phyloP scores from a whole-genome alignment of 2,888 invertebrate genomes.

The Tholera decimalis region DNA sequence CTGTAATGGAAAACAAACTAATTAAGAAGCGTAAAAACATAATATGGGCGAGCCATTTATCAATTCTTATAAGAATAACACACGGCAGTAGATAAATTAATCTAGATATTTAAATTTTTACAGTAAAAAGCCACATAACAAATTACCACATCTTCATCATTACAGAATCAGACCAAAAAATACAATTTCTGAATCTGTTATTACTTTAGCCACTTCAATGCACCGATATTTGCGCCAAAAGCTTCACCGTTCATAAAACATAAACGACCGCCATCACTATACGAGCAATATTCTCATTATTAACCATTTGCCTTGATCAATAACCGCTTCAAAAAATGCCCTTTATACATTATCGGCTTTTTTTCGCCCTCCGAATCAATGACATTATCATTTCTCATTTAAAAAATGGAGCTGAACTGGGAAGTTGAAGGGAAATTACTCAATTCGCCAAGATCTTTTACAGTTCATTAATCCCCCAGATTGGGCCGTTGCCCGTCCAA shows the following conservation, averaged over 20 bases:
- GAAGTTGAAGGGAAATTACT: constrained; percentile 80
- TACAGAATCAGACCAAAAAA: constrained; percentile 11
- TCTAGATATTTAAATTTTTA: too few relatives aligned
- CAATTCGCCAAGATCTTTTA: constrained; percentile 86
- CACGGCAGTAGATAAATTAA: too few relatives aligned
- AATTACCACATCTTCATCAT: background rate
- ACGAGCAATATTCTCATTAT: constrained; percentile 59
- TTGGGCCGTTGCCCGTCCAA: constrained; percentile 80
- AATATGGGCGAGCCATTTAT: too few relatives aligned
- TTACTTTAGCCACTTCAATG: constrained; percentile 6
- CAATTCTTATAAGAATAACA: too few relatives aligned
- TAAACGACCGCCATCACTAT: constrained; percentile 31
- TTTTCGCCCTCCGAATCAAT: constrained; percentile 67
- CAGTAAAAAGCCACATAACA: background rate
- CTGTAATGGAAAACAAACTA: too few relatives aligned
- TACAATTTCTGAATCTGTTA: constrained; percentile 20
- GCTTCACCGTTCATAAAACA: constrained; percentile 40
- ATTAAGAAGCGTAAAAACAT: too few relatives aligned
- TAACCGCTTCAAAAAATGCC: constrained; percentile 51
- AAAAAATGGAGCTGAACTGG: constrained; percentile 74
- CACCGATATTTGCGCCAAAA: constrained; percentile 38
- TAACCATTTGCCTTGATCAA: constrained; percentile 58
- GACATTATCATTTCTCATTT: constrained; percentile 79
- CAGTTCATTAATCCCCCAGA: constrained; percentile 88
- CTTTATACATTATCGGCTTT: constrained; percentile 60